These are phyloP conservation scores for Psix sp. DNA, from an alignment of 1,140 invertebrate species.

Conservation along the genomic window DNA sequence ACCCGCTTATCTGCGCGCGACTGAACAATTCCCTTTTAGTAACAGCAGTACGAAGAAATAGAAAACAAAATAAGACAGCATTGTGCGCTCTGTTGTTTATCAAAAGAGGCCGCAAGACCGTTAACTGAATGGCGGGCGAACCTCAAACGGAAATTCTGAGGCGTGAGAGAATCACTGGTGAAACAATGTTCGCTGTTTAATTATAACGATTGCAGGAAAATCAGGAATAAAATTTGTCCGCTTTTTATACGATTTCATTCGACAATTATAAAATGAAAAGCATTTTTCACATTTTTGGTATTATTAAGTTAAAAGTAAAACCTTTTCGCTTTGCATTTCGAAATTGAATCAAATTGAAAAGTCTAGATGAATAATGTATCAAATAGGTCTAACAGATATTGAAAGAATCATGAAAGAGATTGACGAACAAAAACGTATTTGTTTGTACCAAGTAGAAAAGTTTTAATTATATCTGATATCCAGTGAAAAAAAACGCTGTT, in stretches of 20 bases:
- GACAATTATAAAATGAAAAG: too few species aligned
- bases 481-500: conserved; percentile 43
- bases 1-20: conserved; percentile 18
- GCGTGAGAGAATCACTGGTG: conserved; percentile 7
- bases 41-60: conserved; percentile 17
- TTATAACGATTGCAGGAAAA: conserved; percentile 26
- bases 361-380: conserved; percentile 40
- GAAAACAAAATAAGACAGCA: background rate
- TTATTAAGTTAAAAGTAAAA: background rate
- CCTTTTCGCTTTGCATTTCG: background rate
- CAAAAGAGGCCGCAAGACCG: conserved; percentile 21
- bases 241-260: too few species aligned
- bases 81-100: conserved; percentile 9
- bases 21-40: conserved; percentile 24
- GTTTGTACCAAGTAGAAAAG: conserved; percentile 69
- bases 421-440: conserved; percentile 70
- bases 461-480: conserved; percentile 73
- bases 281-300: too few species aligned
- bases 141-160: background rate
- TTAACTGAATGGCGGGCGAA: background rate
- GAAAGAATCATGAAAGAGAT: conserved; percentile 35
- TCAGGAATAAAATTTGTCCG: background rate
- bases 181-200: conserved; percentile 35
- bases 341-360: conserved; percentile 35
- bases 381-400: conserved; percentile 30